Base-by-base conservation (phyloP, 2,797 vertebrate genomes). In the Manis pentadactyla region DNA sequence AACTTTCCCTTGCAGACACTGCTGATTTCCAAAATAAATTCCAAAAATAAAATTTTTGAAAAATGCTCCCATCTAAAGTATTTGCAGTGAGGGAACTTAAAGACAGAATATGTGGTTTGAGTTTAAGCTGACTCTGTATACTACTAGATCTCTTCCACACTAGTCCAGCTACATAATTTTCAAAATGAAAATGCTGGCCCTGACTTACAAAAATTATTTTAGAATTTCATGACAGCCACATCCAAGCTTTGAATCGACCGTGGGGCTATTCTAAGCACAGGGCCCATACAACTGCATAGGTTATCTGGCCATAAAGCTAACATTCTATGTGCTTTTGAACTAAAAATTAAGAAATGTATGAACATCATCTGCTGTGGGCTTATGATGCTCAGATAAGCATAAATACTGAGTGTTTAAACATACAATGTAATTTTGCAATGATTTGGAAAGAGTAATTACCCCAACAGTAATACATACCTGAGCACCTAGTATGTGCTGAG, bases 41-140 rank as follows among this genome's bases (percentile, higher is more conserved):
- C 81, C 18, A 68, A 85, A 21, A 14, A 49, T 3, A 63, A 83
- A 37, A 51, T 51, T 87, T 75, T 71, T 92, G 64, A 93, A 88
- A 68, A 91, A 19, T 39, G 5, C 21, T 34, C 46, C 46, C 68
- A 75, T 59, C 42, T 88, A 55, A 23, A 18, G 19, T 68, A 13
- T 78, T 92, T 55, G 4, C 18, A 53, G 21, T 1, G 5, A 29
- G 34, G 37, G 23, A 61, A 85, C 15, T 3, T 37, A 68, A 92
- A 42, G 59, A 46, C 34, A 63, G 12, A 12, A 23, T 53, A 66
- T 51, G 46, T 14, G 7, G 23, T 46, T 51, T 13, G 25, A 27
- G 4, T 71, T 82, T 51, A 84, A 74, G 29, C 8, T 42, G 21
- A 13, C 23, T 78, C 27, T 79, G 11, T 39, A 31, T 53, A n/a